Evolutionary conservation across 1,140 invertebrate species (phyloP).

Genomic region (Pseudomyrmex cubaensis): DNA sequence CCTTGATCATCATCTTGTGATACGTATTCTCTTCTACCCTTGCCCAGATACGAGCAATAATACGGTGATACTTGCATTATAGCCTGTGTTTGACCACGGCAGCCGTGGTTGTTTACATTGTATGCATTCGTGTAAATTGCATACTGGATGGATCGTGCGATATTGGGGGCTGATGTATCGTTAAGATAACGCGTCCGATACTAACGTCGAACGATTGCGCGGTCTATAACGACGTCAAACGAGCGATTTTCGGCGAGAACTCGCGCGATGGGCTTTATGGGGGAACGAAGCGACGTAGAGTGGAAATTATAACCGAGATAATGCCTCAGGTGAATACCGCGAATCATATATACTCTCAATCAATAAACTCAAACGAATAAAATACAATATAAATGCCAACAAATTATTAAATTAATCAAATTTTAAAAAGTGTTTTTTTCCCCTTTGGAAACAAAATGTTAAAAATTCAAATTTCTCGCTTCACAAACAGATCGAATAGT

Average conservation of each 20-base stretch:
- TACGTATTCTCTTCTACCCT: constrained; percentile 41
- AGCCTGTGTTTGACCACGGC: constrained; percentile 79
- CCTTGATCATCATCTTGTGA: constrained; percentile 43
- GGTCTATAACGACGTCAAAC: constrained; percentile 69
- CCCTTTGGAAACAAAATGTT: background rate
- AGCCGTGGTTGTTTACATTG: constrained; percentile 75
- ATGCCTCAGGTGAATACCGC: constrained; percentile 15
- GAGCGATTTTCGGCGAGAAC: constrained; percentile 50
- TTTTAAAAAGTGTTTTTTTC: no score
- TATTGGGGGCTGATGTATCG: constrained; percentile 77
- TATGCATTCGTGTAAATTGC: constrained; percentile 68
- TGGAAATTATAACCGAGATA: constrained; percentile 19
- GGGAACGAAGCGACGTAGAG: constrained; percentile 24
- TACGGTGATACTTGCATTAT: constrained; percentile 80
- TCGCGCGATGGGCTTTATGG: constrained; percentile 41
- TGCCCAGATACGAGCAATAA: constrained; percentile 76
- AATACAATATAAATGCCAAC: background rate
- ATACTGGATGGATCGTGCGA: constrained; percentile 62
- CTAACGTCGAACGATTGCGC: constrained; percentile 67
- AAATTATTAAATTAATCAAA: no score
- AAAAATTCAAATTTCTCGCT: constrained; percentile 15
- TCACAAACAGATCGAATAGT: constrained; percentile 35
- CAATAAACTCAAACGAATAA: background rate
- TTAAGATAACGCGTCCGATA: constrained; percentile 81
- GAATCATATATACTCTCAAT: background rate